Evolutionary conservation across 2,113 vertebrate species (phyloP), one percentile per base, ranked within the genome.

Genomic region (Sander vitreus): DNA sequence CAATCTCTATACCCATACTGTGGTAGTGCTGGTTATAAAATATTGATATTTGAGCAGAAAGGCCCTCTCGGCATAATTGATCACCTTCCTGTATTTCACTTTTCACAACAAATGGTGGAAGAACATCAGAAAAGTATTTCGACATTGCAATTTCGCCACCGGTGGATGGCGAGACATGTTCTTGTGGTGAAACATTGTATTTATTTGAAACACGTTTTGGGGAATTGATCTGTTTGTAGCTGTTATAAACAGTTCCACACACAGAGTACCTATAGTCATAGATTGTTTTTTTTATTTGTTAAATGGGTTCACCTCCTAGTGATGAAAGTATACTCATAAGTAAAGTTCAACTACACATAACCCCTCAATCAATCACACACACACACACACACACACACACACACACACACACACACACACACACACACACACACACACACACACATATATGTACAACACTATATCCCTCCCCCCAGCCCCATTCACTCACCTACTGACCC

Each of bases 21-120:
- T 48, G 25, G 43, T 58, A 66, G 69, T 53, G 16, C 47, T 45
- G 55, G 54, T 76, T 45, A 83, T 93, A 27, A 93, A 92, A 92
- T 86, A 91, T 92, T 92, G 33, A 92, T 83, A 84, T 58, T 54
- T 39, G 62, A 75, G 60, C 65, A 12, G 5, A 83, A 48, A 58
- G 25, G 15, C 48, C 23, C 64, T 57, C 23, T 48, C 73, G 23
- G 84, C 80, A 87, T 80, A 80, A 85, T 55, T 60, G 64, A 91
- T 63, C 27, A 54, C 50, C 54, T 71, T 80, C 71, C 1, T 72
- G 13, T 60, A 30, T 36, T 79, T 57, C 18, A 9, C n/a, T 14
- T 25, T 51, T 63, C 19, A 13, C 54, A 45, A 39, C 23, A 21
- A 39, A 60, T 10, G 23, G 11, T 57, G 73, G 57, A 65, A 10